Conservation (phyloP, 2,113 vertebrate genomes). For the Sula dactylatra region DNA sequence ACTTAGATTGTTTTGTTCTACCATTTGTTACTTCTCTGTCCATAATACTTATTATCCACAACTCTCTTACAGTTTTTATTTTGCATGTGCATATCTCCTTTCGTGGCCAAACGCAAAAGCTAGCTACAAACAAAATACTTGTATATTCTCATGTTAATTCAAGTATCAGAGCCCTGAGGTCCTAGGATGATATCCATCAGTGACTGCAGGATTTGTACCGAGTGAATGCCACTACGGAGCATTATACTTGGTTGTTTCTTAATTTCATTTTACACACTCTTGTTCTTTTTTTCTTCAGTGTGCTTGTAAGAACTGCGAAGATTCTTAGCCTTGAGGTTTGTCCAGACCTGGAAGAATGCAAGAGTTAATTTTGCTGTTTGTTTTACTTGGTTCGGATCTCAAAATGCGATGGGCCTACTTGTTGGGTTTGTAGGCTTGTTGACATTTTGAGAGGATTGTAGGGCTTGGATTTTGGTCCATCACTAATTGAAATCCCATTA, state of each 20-base stretch:
- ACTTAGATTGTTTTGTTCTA: not conserved
- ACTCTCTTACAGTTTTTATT: not conserved
- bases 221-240: not conserved
- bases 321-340: not conserved
- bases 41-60: not conserved
- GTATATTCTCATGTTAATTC: not conserved
- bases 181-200: not conserved
- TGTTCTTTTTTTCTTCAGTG: not conserved
- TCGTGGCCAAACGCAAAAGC: not conserved
- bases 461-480: slow-evolving; percentile 3
- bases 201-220: not conserved
- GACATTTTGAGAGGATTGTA: not conserved
- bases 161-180: not conserved
- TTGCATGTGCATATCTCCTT: not conserved
- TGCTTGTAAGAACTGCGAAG: not conserved
- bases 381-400: slow-evolving; percentile 3
- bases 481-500: slow-evolving; percentile 40
- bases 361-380: not conserved
- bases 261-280: not conserved
- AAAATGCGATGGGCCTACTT: not conserved
- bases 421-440: not conserved
- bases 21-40: not conserved
- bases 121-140: not conserved
- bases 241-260: not conserved
- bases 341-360: not conserved